Evolutionary conservation across 2,888 invertebrate genomes (phyloP), one percentile per base, ranked within the genome.

Genomic region (Pammene fasciana): DNA sequence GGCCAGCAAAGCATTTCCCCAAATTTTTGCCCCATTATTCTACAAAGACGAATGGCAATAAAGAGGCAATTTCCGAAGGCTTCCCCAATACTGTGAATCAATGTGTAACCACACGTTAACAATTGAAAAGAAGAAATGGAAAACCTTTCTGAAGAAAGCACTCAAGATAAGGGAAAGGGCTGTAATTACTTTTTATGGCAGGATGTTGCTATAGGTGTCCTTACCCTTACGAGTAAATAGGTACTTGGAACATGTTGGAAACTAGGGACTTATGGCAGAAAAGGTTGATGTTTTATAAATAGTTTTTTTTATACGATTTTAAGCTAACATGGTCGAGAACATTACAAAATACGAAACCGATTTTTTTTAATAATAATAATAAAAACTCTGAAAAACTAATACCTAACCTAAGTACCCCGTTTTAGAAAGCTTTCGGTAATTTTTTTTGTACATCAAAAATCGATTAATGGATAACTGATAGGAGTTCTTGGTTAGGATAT

Each of bases 91-190:
- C 55, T 43, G 68, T 64, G 68, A 68, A 68, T 68, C 68, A 64
- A 64, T 57, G 68, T 62, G 56, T 65, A 70, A 65, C 70, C 70
- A 65, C 70, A 70, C 70, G 65, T 70, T 60, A 70, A 70, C 70
- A 70, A 70, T 70, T 60, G 70, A 65, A 65, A 65, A 70, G 65
- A 60, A 62, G 64, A 65, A 70, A 65, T 48, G 60, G 70, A 56
- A 68, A 64, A 64, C 65, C 70, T 68, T 57, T 68, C 68, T 52
- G 70, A 65, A 52, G 57, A 68, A 65, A 60, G 70, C 65, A 70
- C 65, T 59, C 54, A 60, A 65, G 60, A 56, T 38, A 57, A 64
- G 56, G 56, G 48, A 65, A 57, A 57, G 57, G 66, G 57, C 50
- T 65, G 64, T 68, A 68, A 68, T 68, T 68, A 68, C 64, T 68